phyloP scores from a whole-genome alignment of 2,888 invertebrate genomes.

The Patella depressa region DNA sequence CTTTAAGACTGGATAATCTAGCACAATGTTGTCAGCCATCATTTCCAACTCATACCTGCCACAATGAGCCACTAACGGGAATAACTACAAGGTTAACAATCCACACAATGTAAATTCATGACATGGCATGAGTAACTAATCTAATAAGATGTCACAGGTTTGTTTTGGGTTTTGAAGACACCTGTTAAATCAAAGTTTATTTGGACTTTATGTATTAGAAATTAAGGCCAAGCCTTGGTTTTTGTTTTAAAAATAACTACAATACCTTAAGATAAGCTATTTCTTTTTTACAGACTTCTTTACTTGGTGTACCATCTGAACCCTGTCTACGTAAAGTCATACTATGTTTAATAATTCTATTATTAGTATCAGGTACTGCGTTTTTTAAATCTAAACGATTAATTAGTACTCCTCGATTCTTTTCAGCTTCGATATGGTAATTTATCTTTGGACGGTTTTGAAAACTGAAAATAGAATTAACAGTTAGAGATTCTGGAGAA shows the following conservation, averaged over 20 bases:
- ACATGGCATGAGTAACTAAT: too few species aligned
- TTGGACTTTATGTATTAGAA: too few species aligned
- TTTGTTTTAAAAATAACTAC: neutral
- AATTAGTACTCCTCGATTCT: constrained; percentile 35
- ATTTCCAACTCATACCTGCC: too few species aligned
- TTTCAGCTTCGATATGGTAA: constrained; percentile 62
- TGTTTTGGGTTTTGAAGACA: too few species aligned
- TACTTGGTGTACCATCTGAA: constrained; percentile 17
- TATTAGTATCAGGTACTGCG: constrained; percentile 25
- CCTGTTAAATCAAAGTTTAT: too few species aligned
- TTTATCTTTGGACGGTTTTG: constrained; percentile 43
- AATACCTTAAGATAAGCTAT: constrained; percentile 53
- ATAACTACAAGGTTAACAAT: too few species aligned
- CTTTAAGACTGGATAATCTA: too few species aligned
- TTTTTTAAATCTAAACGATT: constrained; percentile 51
- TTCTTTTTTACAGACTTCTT: constrained; percentile 39
- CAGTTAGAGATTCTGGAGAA: neutral
- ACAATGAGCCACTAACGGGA: too few species aligned
- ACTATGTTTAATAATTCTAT: constrained; percentile 32
- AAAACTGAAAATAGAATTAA: constrained; percentile 44
- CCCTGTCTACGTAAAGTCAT: constrained; percentile 29
- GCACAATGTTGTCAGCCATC: too few species aligned
- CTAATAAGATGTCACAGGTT: too few species aligned
- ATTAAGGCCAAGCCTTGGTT: too few species aligned
- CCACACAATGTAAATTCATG: too few species aligned